Evolutionary conservation across 2,888 invertebrate species (phyloP).

Genomic region (Caenorhabditis panamensis): DNA sequence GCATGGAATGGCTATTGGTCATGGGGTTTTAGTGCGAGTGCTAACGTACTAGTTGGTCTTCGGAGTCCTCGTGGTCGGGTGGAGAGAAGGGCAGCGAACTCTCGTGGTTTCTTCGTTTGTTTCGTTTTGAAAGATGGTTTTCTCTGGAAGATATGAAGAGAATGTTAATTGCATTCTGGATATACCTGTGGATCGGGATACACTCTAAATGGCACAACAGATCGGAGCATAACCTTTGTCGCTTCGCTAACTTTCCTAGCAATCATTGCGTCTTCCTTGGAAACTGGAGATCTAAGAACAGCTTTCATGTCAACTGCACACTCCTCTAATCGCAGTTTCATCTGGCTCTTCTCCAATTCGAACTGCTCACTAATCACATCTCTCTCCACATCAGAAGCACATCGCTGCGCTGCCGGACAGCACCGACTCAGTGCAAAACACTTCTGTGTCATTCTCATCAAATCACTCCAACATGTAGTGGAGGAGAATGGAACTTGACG

Average conservation of each 20-base stretch:
- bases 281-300: conserved; percentile 31
- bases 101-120: conserved; percentile 22
- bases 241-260: conserved; percentile 51
- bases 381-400: conserved; percentile 34
- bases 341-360: conserved; percentile 52
- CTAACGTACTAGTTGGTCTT: conserved; percentile 20
- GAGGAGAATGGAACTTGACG: conserved; percentile 9
- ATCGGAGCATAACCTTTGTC: conserved; percentile 46
- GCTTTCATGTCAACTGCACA: conserved; percentile 51
- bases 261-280: conserved; percentile 57
- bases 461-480: conserved; percentile 55
- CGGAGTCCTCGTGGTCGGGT: conserved; percentile 22
- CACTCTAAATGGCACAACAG: conserved; percentile 58
- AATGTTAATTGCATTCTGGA: too few species aligned
- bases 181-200: conserved; percentile 48
- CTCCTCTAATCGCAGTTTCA: conserved; percentile 47
- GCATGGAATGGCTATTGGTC: not conserved
- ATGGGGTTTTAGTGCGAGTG: not conserved
- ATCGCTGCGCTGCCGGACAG: conserved; percentile 54
- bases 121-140: conserved; percentile 11
- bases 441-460: conserved; percentile 54
- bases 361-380: conserved; percentile 46
- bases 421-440: conserved; percentile 58
- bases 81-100: conserved; percentile 33
- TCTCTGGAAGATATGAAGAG: conserved; percentile 27